Conservation (phyloP, 2,888 invertebrate species). For the Agriotes lineatus region DNA sequence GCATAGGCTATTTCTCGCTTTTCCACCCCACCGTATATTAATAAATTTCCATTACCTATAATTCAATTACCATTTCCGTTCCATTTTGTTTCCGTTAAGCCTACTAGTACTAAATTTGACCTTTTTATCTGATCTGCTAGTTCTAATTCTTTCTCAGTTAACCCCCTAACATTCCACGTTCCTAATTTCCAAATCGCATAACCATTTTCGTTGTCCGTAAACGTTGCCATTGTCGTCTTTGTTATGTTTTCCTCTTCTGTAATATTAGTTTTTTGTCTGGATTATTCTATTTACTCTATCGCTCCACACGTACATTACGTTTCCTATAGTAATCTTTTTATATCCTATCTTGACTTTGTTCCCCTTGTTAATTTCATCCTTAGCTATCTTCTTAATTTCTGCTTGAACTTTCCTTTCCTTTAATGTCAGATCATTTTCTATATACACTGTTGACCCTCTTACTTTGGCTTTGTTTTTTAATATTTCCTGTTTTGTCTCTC, state of each 20-base stretch:
- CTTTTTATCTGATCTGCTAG: neutral
- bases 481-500: no score
- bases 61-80: neutral
- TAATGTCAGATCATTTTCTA: neutral
- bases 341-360: neutral
- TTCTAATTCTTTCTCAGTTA: neutral
- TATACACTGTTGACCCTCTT: neutral
- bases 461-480: neutral
- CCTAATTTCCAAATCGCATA: neutral
- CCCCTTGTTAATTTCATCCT: constrained; percentile 3
- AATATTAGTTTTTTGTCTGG: neutral
- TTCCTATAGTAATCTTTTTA: neutral
- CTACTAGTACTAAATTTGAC: neutral
- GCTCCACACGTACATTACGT: neutral
- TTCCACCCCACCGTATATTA: no score
- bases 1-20: no score
- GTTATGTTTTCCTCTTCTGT: neutral
- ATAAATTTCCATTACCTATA: no score
- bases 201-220: neutral
- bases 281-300: no score
- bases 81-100: neutral
- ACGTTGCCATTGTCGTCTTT: no score
- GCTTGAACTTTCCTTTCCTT: neutral
- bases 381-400: neutral
- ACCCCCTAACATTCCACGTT: neutral